These are phyloP conservation scores for Nycticryphes semicollaris DNA, from an alignment of 2,113 vertebrate genomes.

Conservation along the genomic window DNA sequence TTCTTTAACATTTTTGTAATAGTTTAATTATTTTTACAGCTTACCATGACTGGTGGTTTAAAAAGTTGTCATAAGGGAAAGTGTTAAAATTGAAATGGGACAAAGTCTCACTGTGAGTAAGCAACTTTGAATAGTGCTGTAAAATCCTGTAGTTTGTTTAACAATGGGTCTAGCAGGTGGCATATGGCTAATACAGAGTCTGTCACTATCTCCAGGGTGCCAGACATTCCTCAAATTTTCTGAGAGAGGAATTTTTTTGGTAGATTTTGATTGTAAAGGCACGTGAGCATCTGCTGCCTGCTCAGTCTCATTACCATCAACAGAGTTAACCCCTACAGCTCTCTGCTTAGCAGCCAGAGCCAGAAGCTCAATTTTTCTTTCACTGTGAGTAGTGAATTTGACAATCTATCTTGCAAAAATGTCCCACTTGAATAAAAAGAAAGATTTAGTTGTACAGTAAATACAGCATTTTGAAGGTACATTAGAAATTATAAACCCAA, in stretches of 20 bases:
- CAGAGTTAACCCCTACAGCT: conserved; percentile 78
- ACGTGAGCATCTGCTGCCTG: conserved; percentile 93
- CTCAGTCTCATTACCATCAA: conserved; percentile 86
- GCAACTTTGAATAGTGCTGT: conserved; percentile 79
- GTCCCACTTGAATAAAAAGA: not conserved
- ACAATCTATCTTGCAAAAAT: not conserved
- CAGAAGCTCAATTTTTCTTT: conserved; percentile 22
- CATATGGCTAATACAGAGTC: conserved; percentile 73
- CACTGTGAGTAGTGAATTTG: not conserved
- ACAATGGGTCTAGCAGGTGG: conserved; percentile 91
- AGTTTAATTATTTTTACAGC: not conserved
- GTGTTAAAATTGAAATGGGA: not conserved
- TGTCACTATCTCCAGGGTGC: conserved; percentile 75
- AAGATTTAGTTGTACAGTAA: not conserved
- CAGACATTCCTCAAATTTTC: conserved; percentile 75
- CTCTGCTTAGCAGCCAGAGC: conserved; percentile 32
- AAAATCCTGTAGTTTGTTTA: conserved; percentile 60
- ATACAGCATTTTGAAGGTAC: not conserved
- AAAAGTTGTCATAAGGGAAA: not conserved
- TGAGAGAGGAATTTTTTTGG: conserved; percentile 73
- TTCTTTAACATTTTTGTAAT: not conserved
- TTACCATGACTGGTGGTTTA: not conserved
- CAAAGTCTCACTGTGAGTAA: conserved; percentile 60
- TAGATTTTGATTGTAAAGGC: conserved; percentile 90
- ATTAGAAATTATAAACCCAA: not conserved